Conservation (phyloP, 2,113 vertebrate genomes). For the Datnioides undecimradiatus region DNA sequence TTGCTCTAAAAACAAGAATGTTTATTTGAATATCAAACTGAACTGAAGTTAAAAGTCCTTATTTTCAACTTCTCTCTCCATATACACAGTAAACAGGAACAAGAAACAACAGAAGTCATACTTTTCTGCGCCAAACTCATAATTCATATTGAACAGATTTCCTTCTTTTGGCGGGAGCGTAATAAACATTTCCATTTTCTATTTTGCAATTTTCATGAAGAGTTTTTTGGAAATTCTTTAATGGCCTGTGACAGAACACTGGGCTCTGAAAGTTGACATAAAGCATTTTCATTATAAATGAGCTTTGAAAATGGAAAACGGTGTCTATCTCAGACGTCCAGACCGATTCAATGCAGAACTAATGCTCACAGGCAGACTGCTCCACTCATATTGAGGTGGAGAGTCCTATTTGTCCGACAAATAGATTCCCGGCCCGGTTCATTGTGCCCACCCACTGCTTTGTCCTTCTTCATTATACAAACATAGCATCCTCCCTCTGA, state of each 20-base stretch:
- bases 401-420: constrained; percentile 17
- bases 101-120: constrained; percentile 25
- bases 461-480: constrained; percentile 47
- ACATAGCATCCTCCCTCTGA: constrained; percentile 21
- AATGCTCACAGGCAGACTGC: constrained; percentile 20
- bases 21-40: not conserved
- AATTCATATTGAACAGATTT: constrained; percentile 19
- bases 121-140: constrained; percentile 25
- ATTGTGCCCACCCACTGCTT: constrained; percentile 38
- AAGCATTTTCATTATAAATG: constrained; percentile 64
- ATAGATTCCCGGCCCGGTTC: constrained; percentile 18
- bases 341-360: constrained; percentile 20
- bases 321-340: constrained; percentile 23
- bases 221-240: constrained; percentile 39
- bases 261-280: constrained; percentile 52
- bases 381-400: constrained; percentile 21
- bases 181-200: constrained; percentile 41
- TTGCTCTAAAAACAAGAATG: not conserved
- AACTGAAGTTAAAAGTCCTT: constrained; percentile 2
- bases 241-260: constrained; percentile 51
- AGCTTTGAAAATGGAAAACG: constrained; percentile 56
- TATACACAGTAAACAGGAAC: constrained; percentile 18
- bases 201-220: constrained; percentile 43
- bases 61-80: not conserved
- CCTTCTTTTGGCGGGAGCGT: constrained; percentile 12